phyloP scores from a whole-genome alignment of 2,113 vertebrate genomes.

The Chaetorhynchus papuensis region DNA sequence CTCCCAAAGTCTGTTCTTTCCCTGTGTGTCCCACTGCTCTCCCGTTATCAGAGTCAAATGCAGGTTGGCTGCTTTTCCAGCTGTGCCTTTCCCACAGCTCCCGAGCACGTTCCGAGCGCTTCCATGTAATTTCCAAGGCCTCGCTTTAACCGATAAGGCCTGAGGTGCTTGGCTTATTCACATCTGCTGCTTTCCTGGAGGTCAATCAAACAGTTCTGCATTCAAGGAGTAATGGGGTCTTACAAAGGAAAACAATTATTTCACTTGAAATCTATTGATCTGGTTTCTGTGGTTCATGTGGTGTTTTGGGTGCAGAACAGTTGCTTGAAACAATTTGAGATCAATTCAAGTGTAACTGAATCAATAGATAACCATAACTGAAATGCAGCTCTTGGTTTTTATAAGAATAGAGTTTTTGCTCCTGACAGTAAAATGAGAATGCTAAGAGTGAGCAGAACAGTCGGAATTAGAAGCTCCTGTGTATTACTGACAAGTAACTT shows the following conservation, averaged over 20 bases:
- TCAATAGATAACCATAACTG: constrained; percentile 43
- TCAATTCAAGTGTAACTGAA: constrained; percentile 65
- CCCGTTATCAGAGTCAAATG: neutral
- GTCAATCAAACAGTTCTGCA: constrained; percentile 70
- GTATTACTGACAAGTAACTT: neutral
- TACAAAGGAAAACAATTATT: constrained; percentile 76
- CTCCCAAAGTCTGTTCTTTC: neutral
- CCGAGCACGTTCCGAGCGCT: neutral
- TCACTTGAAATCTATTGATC: constrained; percentile 73
- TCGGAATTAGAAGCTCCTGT: neutral
- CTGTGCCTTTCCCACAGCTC: constrained; percentile 71
- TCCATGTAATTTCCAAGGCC: constrained; percentile 70
- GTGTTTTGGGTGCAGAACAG: constrained; percentile 66
- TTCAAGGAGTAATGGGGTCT: constrained; percentile 70
- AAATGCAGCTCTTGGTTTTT: neutral
- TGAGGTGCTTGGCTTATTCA: constrained; percentile 61
- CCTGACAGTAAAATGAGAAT: neutral
- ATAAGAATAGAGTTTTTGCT: neutral
- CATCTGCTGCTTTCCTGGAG: constrained; percentile 76
- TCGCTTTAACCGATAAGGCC: constrained; percentile 68
- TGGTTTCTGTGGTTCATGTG: constrained; percentile 60
- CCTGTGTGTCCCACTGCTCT: neutral
- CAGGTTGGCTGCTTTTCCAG: constrained; percentile 40
- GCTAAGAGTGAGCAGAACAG: neutral
- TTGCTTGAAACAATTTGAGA: constrained; percentile 65